Evolutionary conservation across 2,113 vertebrate genomes (phyloP), one percentile per base, ranked within the genome.

Genomic region (Planiliza haematocheilus): DNA sequence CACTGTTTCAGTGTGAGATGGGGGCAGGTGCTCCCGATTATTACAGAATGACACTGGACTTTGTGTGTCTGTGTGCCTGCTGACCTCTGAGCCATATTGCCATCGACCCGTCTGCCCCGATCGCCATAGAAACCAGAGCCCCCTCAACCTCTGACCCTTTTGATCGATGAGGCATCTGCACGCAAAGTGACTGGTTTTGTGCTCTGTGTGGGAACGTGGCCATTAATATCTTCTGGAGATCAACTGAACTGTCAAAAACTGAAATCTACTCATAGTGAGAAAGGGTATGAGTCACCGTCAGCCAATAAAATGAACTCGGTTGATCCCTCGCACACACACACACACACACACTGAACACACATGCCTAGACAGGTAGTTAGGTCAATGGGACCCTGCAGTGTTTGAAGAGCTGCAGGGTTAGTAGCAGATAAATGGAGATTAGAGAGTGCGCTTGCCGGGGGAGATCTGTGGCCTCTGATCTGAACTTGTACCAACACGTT

Each of bases 351-450:
- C 36, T 36, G 2, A 21, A 18, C 50, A 56, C 11, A 30, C 83
- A 61, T 8, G 89, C 6, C 24, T 43, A 52, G 64, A 70, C 86
- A 70, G 63, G 77, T 61, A 20, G 14, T 11, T 56, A 21, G 76
- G 80, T 82, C 82, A 62, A 7, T 21, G 21, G 56, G 70, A 45
- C 39, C 43, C 2, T 39, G 34, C n/a, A 24, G 9, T 63, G 58
- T 86, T 89, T 85, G 55, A 81, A 86, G 82, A 86, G 59, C 55
- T 61, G 42, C 39, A 68, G 10, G 38, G 50, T 62, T 50, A 34
- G 51, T 60, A 8, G 41, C 7, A 37, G 58, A 37, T 51, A 84
- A 81, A 75, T 8, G 70, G 39, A 81, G 83, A 88, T 82, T 59
- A 84, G 61, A 55, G 36, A 39, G 13, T 14, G 38, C 65, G 78